A percentile compares a stretch with the other conserved stretches of the same genome.
phyloP scores from a whole-genome alignment of 2,113 vertebrate genomes.

The Cricetomys ansorgei region DNA sequence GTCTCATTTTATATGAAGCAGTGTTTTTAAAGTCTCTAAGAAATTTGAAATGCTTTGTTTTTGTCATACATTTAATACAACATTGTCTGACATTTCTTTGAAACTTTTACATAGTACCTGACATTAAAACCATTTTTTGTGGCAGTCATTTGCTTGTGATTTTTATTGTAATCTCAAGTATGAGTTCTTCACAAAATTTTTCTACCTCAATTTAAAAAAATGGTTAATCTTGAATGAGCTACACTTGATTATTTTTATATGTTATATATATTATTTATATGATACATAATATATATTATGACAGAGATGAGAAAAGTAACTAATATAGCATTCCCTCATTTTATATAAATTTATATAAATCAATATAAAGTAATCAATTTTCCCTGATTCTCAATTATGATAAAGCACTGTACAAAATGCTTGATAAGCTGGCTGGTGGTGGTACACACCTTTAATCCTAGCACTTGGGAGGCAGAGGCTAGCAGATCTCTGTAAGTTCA shows the following conservation, averaged over 20 bases:
- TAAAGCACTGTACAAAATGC: background rate
- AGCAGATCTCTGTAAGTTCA: too few species aligned
- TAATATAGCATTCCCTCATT: too few species aligned
- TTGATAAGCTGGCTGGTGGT: too few species aligned
- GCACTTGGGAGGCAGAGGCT: too few species aligned
- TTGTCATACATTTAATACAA: background rate
- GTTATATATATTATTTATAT: too few species aligned
- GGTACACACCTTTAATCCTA: too few species aligned
- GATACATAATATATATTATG: too few species aligned
- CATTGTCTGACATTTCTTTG: background rate
- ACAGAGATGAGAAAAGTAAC: too few species aligned
- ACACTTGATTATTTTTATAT: constrained; percentile 5
- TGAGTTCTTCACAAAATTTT: background rate
- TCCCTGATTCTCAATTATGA: background rate
- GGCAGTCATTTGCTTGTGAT: background rate
- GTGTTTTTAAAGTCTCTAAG: background rate
- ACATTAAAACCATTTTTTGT: background rate
- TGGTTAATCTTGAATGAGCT: background rate
- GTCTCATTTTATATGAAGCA: background rate
- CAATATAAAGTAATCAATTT: too few species aligned
- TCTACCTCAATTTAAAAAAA: background rate
- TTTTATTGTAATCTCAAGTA: background rate
- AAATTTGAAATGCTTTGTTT: background rate
- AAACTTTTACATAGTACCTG: background rate
- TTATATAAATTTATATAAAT: too few species aligned